phyloP scores from a whole-genome alignment of 2,797 vertebrate species.

The Siniperca scherzeri region DNA sequence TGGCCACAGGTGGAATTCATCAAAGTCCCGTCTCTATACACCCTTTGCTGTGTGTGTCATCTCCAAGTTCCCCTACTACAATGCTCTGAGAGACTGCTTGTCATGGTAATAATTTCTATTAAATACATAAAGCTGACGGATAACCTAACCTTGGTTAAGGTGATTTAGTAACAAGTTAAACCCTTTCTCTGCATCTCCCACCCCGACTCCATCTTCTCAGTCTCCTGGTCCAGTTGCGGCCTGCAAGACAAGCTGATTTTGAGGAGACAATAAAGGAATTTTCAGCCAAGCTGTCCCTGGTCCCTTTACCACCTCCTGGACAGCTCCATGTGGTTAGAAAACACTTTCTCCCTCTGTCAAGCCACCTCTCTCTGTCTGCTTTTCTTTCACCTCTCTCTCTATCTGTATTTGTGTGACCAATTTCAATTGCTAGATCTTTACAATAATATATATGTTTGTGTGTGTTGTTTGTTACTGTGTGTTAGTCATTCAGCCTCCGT shows the following conservation, averaged over 20 bases:
- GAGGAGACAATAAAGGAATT: slow-evolving; percentile 94
- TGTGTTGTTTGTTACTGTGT: slow-evolving; percentile 36
- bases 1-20: slow-evolving; percentile 82
- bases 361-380: neutral
- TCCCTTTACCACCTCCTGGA: slow-evolving; percentile 94
- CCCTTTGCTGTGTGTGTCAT: slow-evolving; percentile 92
- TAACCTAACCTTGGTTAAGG: neutral
- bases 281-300: slow-evolving; percentile 92
- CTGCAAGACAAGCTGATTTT: slow-evolving; percentile 86
- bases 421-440: neutral
- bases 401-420: neutral
- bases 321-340: slow-evolving; percentile 93
- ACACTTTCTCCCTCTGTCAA: neutral
- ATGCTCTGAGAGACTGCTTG: slow-evolving; percentile 85
- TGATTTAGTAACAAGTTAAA: neutral
- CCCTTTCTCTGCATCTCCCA: neutral
- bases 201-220: slow-evolving; percentile 51
- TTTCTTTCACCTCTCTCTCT: neutral
- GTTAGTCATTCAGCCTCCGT: slow-evolving; percentile 89
- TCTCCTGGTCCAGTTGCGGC: slow-evolving; percentile 87
- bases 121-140: neutral
- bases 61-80: slow-evolving; percentile 96
- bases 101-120: slow-evolving; percentile 70
- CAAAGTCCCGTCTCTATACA: slow-evolving; percentile 81
- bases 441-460: slow-evolving; percentile 5